Percentiles rank a stretch among this genome's conserved stretches.
Conservation (phyloP, 1,140 invertebrate species). For the Vanessa atalanta region DNA sequence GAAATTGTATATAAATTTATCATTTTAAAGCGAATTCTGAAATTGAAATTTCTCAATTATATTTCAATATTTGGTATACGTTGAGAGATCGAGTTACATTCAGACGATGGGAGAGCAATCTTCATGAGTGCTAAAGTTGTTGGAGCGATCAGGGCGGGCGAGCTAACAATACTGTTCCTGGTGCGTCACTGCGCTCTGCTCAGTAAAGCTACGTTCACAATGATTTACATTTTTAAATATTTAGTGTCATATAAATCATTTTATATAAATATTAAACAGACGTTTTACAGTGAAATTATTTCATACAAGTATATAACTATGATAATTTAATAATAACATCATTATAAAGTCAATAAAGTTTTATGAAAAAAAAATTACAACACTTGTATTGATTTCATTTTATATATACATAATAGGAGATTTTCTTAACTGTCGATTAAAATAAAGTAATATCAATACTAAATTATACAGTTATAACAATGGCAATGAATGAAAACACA, state of each 20-base stretch:
- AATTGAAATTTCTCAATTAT: slow-evolving; percentile 10
- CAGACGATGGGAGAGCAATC: slow-evolving; percentile 53
- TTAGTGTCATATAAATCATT: not conserved
- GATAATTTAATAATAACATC: too few relatives aligned
- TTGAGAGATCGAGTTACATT: slow-evolving; percentile 44
- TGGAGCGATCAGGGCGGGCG: slow-evolving; percentile 51
- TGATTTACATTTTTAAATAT: not conserved
- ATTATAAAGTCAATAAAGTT: too few relatives aligned
- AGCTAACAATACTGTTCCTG: slow-evolving; percentile 58
- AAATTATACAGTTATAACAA: too few relatives aligned
- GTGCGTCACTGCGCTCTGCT: slow-evolving; percentile 51
- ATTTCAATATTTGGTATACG: slow-evolving; percentile 21
- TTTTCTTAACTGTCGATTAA: too few relatives aligned
- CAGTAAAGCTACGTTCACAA: slow-evolving; percentile 21
- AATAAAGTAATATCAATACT: too few relatives aligned
- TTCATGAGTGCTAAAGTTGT: slow-evolving; percentile 64
- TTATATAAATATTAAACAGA: not conserved
- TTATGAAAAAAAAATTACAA: too few relatives aligned
- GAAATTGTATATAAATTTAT: not conserved
- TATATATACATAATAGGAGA: too few relatives aligned
- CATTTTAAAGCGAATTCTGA: not conserved
- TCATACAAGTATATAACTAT: too few relatives aligned
- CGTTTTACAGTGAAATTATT: too few relatives aligned
- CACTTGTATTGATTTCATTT: too few relatives aligned
- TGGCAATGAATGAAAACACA: too few relatives aligned